phyloP scores from a whole-genome alignment of 2,797 vertebrate genomes.

The Rhinoraja longicauda region DNA sequence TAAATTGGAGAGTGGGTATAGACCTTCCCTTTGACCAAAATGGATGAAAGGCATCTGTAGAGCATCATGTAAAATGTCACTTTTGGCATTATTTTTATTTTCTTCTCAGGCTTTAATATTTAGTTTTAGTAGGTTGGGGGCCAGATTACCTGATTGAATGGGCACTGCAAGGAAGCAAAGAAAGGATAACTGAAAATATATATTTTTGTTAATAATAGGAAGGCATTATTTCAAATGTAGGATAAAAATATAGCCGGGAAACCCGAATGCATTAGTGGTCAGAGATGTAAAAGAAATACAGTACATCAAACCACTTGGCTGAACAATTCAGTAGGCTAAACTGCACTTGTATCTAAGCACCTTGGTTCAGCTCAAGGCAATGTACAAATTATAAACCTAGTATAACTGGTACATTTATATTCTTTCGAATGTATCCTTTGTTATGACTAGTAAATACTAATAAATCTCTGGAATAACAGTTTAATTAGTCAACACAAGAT shows the following conservation, averaged over 20 bases:
- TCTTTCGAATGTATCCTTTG: background rate
- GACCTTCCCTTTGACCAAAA: background rate
- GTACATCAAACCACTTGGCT: background rate
- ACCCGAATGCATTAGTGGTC: background rate
- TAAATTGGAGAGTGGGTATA: background rate
- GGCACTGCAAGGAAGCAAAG: background rate
- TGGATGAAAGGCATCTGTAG: background rate
- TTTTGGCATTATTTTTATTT: background rate
- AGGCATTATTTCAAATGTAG: background rate
- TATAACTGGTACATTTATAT: background rate
- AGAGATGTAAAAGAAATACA: background rate
- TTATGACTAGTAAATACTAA: background rate
- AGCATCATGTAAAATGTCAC: background rate
- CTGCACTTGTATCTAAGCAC: background rate
- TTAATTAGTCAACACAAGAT: slow-evolving; percentile 3
- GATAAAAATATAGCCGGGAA: background rate
- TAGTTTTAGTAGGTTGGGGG: background rate
- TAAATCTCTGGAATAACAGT: background rate
- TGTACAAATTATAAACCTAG: background rate
- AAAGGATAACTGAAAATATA: background rate
- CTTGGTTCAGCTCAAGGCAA: background rate
- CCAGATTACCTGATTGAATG: background rate
- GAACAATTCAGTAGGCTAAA: background rate
- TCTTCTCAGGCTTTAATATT: background rate
- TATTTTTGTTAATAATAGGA: background rate